phyloP scores from a whole-genome alignment of 1,140 invertebrate genomes.

The Orchesella cincta region DNA sequence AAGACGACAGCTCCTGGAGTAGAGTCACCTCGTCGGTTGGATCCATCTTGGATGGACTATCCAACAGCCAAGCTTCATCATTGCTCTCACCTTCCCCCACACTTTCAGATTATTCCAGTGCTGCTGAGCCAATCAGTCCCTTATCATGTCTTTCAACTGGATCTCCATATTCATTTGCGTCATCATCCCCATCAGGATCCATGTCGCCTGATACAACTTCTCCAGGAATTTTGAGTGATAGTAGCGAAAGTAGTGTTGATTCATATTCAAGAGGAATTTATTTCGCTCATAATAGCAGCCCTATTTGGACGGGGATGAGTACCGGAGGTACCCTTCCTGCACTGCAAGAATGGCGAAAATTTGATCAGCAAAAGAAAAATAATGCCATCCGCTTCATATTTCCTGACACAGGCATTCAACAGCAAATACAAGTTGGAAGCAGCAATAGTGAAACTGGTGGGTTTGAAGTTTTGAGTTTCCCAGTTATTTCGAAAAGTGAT shows the following conservation, averaged over 20 bases:
- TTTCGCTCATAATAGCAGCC: neutral
- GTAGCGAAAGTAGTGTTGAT: neutral
- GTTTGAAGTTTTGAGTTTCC: neutral
- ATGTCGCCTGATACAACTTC: conserved; percentile 17
- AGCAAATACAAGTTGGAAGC: neutral
- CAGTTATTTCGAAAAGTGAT: neutral
- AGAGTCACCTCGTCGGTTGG: neutral
- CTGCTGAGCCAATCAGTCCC: neutral
- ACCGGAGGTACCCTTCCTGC: neutral
- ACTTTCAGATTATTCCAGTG: neutral
- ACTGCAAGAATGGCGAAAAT: neutral
- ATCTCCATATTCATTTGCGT: neutral
- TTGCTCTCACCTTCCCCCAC: neutral
- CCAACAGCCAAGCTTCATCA: too few species aligned
- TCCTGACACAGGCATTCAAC: neutral
- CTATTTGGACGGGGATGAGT: neutral
- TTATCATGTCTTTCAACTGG: neutral
- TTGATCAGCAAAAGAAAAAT: neutral
- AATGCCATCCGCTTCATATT: neutral
- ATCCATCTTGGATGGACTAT: too few species aligned
- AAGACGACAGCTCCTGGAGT: neutral
- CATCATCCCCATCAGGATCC: neutral
- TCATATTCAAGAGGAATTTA: neutral
- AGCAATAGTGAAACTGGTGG: neutral
- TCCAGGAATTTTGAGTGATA: neutral